Evolutionary conservation across 2,888 invertebrate genomes (phyloP), one percentile per base, ranked within the genome.

Genomic region (Carpatolechia fugitivella): DNA sequence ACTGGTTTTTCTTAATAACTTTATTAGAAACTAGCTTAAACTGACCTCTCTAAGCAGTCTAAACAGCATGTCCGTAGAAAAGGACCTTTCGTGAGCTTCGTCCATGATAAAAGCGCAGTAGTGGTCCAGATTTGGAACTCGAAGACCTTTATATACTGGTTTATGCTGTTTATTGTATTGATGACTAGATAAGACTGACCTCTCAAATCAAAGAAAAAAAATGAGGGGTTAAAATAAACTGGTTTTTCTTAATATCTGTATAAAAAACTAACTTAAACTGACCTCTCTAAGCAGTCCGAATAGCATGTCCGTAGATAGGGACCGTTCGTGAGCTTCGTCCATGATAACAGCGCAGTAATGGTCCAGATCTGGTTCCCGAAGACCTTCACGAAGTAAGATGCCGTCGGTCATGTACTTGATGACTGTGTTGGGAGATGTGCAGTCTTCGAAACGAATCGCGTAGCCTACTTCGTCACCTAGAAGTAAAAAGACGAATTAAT

Each of bases 401-500:
- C 99, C 99, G 86, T 99, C 99, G 0, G 99, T 99, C 99, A 99
- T 99, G 83, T 99, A 99, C 82, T 98, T 98, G 61, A 98, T 97
- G 24, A 97, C 95, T 0, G 98, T 98, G 80, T 95, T 93, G 60
- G 98, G 97, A 0, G 96, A 96, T 0, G 99, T 99, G 80, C 99
- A 99, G 86, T 99, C 99, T 80, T 99, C 99, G 89, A 99, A 99
- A 71, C 99, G 97, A 77, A 99, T 99, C 16, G 99, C 98, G 86
- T 99, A 99, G 11, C 99, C 99, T 7, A 99, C 96, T 76, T 98
- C 97, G 61, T 98, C 96, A 10, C 95, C 93, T 93, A 71, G 24
- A 5, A 11, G 1, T n/a, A 13, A 8, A 7, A 50, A 33, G 13
- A 7, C 3, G 3, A 36, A n/a, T 3, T n/a, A 36, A n/a, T 6